Conservation (phyloP, 1,140 invertebrate species). For the Drosophila saltans region DNA sequence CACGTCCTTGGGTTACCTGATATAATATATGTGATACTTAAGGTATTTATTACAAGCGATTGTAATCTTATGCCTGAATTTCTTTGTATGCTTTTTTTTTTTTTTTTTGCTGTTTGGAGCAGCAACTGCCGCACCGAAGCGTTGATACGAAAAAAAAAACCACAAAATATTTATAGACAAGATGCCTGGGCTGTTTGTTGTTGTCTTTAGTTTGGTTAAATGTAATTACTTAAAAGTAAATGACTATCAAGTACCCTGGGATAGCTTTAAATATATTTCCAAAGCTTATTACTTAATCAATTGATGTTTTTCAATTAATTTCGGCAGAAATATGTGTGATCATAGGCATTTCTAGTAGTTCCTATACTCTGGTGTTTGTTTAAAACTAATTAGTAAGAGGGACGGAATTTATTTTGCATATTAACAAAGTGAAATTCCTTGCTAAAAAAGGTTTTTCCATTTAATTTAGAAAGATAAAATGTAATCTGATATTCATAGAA, state of each 20-base stretch:
- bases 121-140: constrained; percentile 9
- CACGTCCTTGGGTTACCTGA: constrained; percentile 78
- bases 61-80: constrained; percentile 77
- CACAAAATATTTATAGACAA: constrained; percentile 72
- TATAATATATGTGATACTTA: constrained; percentile 82
- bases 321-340: too few relatives aligned
- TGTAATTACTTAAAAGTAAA: constrained; percentile 18
- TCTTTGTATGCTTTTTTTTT: constrained; percentile 45
- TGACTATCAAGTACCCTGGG: constrained; percentile 10
- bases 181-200: constrained; percentile 26
- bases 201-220: constrained; percentile 16
- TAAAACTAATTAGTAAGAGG: too few relatives aligned
- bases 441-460: too few relatives aligned
- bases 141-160: constrained; percentile 8
- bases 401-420: too few relatives aligned
- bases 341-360: too few relatives aligned
- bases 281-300: constrained; percentile 27
- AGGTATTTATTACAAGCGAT: constrained; percentile 83
- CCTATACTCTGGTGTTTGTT: too few relatives aligned
- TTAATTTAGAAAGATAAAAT: too few relatives aligned
- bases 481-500: too few relatives aligned
- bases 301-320: constrained; percentile 18
- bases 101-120: constrained; percentile 24
- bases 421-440: too few relatives aligned
- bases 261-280: not conserved